A percentile compares a stretch with the other conserved stretches of the same genome.
These are phyloP conservation scores for Conomelus anceps DNA, from an alignment of 2,888 invertebrate genomes.

Conservation along the genomic window DNA sequence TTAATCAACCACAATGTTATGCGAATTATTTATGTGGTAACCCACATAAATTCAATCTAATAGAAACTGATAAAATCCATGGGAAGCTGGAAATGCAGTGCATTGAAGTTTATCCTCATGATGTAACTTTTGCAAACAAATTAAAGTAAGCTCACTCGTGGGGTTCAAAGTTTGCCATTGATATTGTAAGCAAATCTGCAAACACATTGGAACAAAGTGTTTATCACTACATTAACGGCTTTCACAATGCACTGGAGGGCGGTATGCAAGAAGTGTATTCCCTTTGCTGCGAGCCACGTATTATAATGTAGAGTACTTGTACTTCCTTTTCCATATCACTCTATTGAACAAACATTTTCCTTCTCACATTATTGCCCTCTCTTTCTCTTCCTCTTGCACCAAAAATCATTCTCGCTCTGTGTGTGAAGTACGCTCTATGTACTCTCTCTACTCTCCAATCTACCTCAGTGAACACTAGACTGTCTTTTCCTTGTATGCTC, in stretches of 20 bases:
- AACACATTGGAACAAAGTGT: background rate
- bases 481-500: background rate
- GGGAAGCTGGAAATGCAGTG: background rate
- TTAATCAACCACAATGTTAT: background rate
- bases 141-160: background rate
- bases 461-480: background rate
- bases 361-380: background rate
- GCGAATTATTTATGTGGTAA: background rate
- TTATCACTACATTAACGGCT: background rate
- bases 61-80: background rate
- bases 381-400: background rate
- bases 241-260: background rate
- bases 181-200: background rate
- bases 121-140: background rate
- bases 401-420: background rate
- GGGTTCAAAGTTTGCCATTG: background rate
- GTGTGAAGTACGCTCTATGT: background rate
- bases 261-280: background rate
- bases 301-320: background rate
- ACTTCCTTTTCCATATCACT: background rate
- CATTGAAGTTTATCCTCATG: background rate
- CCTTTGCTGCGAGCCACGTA: background rate
- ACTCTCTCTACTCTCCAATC: background rate
- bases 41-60: background rate
- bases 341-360: background rate